Evolutionary conservation across 2,888 invertebrate genomes (phyloP).

Genomic region (Oxyscelio sp.): DNA sequence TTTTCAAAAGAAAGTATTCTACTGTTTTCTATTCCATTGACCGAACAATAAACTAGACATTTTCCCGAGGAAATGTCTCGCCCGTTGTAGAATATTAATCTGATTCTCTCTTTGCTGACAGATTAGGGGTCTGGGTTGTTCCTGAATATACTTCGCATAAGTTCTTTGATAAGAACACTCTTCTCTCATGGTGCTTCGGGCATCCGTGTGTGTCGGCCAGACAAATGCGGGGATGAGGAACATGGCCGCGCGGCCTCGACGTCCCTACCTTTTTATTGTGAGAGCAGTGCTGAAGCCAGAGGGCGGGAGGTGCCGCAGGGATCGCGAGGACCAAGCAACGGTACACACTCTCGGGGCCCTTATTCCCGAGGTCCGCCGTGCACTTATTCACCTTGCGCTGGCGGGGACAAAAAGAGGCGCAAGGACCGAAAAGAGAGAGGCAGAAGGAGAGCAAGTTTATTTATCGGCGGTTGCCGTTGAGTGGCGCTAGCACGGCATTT

Average conservation of each 20-base stretch:
- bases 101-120: conserved; percentile 1
- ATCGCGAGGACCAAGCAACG: conserved; percentile 52
- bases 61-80: too few relatives aligned
- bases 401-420: conserved; percentile 70
- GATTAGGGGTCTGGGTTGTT: conserved; percentile 2
- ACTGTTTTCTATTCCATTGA: too few relatives aligned
- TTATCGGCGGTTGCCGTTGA: conserved; percentile 88
- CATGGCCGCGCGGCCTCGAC: conserved; percentile 85
- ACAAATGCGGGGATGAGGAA: conserved; percentile 83
- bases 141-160: conserved; percentile 18
- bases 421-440: conserved; percentile 71
- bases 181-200: background rate
- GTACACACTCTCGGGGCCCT: conserved; percentile 56
- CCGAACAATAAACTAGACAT: too few relatives aligned
- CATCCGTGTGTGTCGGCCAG: too few relatives aligned
- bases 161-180: conserved; percentile 35
- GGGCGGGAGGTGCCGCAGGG: conserved; percentile 79
- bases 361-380: conserved; percentile 77
- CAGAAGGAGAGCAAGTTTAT: conserved; percentile 83
- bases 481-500: conserved; percentile 89
- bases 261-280: conserved; percentile 88
- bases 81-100: too few relatives aligned
- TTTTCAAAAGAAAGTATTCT: too few relatives aligned
- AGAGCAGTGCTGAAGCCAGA: conserved; percentile 84
- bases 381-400: conserved; percentile 83